Base-by-base conservation (phyloP, 2,888 invertebrate species). In the Microplitis deprimator region DNA sequence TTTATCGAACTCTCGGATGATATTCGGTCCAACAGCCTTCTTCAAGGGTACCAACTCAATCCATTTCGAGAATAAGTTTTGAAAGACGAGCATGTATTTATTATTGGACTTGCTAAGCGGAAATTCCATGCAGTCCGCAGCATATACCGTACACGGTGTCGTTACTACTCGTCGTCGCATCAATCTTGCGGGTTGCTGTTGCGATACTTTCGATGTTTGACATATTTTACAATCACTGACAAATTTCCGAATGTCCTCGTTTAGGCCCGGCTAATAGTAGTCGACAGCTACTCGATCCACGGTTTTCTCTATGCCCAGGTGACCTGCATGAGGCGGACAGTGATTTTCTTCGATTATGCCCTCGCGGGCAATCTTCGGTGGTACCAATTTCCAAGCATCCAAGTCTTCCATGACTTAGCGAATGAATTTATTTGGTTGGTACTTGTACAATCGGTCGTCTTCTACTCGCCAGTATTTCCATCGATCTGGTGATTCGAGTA, bases 231-330 rank as follows among this genome's bases (percentile, higher is more conserved):
- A 87, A 0, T 72, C 71, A 1, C 73, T 60, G 5, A 87, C 83
- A 68, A 82, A 87, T 1, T 67, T 68, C 0, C 75, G 69, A 0
- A 85, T 79, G n/a, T 86, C 81, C 5, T 71, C 50, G 3, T 68
- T 59, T 73, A 82, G 77, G 1, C 81, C 78, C 6, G 83, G 83
- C 84, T 83, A 84, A 59, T 80, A 84, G 29, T 82, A 84, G 5
- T 62, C 29, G 6, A 64, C 61, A 0, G 69, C 59, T 1, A 82
- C 67, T 5, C 80, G 76, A 0, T 74, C 61, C 0, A 81, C 20
- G 0, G 82, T 86, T 41, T 83, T 83, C 0, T 80, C 78, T 0
- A 83, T 72, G 0, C 85, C 85, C 0, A 81, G 50, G 59, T 86
- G 85, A 0, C 82, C 85, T 0, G 83, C 79, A 8, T 79, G 76